Conservation (phyloP, 2,797 vertebrate species). For the Myotis planiceps region DNA sequence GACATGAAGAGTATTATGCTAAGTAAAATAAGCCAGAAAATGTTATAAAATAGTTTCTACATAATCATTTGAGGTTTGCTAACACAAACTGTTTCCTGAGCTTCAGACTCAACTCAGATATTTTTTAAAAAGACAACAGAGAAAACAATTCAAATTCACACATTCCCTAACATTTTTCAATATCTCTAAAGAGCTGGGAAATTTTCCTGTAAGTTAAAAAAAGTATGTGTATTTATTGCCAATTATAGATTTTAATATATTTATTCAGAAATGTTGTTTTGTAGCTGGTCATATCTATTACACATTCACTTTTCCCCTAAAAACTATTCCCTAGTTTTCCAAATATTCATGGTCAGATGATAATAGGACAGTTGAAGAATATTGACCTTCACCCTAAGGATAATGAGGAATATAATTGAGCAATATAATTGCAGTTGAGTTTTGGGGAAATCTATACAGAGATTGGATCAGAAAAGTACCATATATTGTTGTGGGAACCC, state of each 20-base stretch:
- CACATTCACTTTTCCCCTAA: background rate
- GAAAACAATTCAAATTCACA: background rate
- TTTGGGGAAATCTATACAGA: background rate
- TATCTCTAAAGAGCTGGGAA: background rate
- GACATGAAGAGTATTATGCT: too few relatives aligned
- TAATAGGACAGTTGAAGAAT: background rate
- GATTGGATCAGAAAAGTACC: rapidly evolving
- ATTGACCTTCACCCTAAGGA: background rate
- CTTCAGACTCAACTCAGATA: background rate
- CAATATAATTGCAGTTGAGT: background rate
- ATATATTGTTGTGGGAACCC: background rate
- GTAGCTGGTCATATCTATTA: background rate
- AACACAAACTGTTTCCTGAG: background rate
- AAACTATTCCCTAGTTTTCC: background rate
- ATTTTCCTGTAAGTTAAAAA: background rate
- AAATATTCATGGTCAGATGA: background rate
- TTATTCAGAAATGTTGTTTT: background rate
- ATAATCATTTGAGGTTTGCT: background rate
- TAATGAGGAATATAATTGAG: background rate
- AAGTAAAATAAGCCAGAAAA: too few relatives aligned
- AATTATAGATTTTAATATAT: background rate
- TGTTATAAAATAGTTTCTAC: background rate
- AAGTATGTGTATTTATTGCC: background rate
- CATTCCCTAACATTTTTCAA: background rate
- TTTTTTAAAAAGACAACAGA: background rate